phyloP scores from a whole-genome alignment of 2,888 invertebrate genomes.

The Carabus problematicus region DNA sequence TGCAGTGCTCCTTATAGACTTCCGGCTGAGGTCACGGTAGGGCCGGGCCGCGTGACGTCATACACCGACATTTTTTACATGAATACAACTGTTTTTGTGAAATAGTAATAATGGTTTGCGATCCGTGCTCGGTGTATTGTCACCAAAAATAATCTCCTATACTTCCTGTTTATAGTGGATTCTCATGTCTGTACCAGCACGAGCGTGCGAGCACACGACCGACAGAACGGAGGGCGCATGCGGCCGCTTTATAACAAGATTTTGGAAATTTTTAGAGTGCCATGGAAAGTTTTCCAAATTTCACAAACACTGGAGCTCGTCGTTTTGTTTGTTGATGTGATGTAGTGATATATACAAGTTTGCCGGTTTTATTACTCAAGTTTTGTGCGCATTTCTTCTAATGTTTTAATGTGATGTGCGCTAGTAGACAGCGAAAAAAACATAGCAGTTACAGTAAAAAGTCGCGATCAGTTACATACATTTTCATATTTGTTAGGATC shows the following conservation, averaged over 20 bases:
- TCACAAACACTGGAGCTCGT: constrained; percentile 3
- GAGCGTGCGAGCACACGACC: not conserved
- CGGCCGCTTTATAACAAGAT: not conserved
- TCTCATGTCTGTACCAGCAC: not conserved
- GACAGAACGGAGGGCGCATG: not conserved
- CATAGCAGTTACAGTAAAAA: too few species aligned
- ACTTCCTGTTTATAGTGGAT: constrained; percentile 29
- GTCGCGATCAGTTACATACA: too few species aligned
- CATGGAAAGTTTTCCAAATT: not conserved
- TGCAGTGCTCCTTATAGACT: constrained; percentile 36
- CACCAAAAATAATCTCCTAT: constrained; percentile 19
- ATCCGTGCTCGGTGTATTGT: constrained; percentile 21
- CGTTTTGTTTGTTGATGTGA: not conserved
- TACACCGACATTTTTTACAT: constrained; percentile 22
- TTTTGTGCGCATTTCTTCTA: too few species aligned
- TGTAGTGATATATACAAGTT: not conserved
- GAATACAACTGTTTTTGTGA: constrained; percentile 36
- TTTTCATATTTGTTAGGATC: not conserved
- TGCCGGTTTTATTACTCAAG: not conserved
- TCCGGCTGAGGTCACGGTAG: constrained; percentile 23
- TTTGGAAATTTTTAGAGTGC: constrained; percentile 13
- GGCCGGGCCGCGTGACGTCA: constrained; percentile 26
- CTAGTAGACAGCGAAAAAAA: too few species aligned
- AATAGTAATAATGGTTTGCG: constrained; percentile 41
- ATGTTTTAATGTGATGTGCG: too few species aligned